Evolutionary conservation across 2,888 invertebrate species (phyloP), one percentile per base, ranked within the genome.

Genomic region (Tubulanus polymorphus): DNA sequence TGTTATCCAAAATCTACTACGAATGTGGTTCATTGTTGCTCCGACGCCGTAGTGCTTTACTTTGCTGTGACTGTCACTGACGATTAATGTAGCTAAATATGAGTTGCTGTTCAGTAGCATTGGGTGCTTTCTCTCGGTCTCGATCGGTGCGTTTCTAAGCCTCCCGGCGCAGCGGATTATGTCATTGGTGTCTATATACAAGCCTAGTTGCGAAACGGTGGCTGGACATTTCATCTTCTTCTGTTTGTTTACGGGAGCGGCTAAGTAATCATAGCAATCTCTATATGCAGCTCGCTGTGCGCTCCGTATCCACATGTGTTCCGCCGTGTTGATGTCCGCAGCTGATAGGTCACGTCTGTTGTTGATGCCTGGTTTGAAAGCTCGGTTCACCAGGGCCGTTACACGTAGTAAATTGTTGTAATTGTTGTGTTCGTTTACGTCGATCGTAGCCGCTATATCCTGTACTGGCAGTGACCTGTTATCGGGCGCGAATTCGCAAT

Each of bases 1-100:
- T 8, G 37, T 37, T 8, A 51, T 15, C 51, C 41, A 51, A 26
- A 20, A 51, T 45, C 26, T 51, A 6, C 15, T 26, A 8, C 51
- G 29, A 26, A 51, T 15, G n/a, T 51, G 26, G 8, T 23, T 26
- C 26, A 41, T 45, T 5, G 51, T 51, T 8, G 41, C 23, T 18
- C 41, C 41, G 15, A 15, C 15, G 6, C 41, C 41, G 23, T 41
- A 41, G 23, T 41, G 41, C 3, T 8, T 23, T 41, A 41, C 41
- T 8, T 15, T 5, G 20, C 23, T 18, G 23, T 41, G 41, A 8
- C 20, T 15, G 15, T 41, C 41, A 5, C 41, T 5, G 41, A 41
- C 23, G 41, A 41, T 41, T 3, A 41, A 23, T 5, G 41, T 41
- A 3, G 41, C 6, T 15, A 41, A 15, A 23, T 41, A 15, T 8